These are phyloP conservation scores for Gobio occitaniae DNA, from an alignment of 2,797 vertebrate species.

Conservation along the genomic window DNA sequence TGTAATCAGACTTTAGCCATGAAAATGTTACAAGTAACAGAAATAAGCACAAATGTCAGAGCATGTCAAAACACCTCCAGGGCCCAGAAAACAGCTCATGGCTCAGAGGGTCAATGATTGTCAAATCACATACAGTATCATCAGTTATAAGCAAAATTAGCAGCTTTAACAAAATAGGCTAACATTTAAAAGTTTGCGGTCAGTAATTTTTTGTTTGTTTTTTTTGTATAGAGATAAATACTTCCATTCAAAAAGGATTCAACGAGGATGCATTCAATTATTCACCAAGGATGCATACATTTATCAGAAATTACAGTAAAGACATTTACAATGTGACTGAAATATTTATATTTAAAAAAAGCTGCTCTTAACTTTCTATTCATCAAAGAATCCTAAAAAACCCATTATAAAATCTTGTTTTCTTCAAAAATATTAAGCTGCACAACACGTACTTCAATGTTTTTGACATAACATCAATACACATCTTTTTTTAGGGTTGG, in stretches of 20 bases:
- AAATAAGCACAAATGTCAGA: too few relatives aligned
- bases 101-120: background rate
- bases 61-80: too few relatives aligned
- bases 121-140: too few relatives aligned
- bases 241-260: too few relatives aligned
- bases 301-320: background rate
- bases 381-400: background rate
- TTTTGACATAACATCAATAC: background rate
- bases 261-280: background rate
- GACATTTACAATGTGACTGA: background rate
- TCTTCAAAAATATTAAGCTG: background rate
- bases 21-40: too few relatives aligned
- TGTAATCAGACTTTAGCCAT: too few relatives aligned
- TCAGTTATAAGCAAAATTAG: background rate
- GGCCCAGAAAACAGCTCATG: too few relatives aligned
- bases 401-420: too few relatives aligned
- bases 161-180: background rate
- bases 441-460: background rate
- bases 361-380: background rate
- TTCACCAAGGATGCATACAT: background rate
- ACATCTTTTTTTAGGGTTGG: background rate
- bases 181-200: background rate
- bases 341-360: background rate
- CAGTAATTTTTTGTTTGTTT: background rate
- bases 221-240: background rate